Percentiles rank a stretch among this genome's conserved stretches.
These are phyloP conservation scores for Thaumetopoea pityocampa DNA, from an alignment of 1,140 invertebrate species.

Conservation along the genomic window DNA sequence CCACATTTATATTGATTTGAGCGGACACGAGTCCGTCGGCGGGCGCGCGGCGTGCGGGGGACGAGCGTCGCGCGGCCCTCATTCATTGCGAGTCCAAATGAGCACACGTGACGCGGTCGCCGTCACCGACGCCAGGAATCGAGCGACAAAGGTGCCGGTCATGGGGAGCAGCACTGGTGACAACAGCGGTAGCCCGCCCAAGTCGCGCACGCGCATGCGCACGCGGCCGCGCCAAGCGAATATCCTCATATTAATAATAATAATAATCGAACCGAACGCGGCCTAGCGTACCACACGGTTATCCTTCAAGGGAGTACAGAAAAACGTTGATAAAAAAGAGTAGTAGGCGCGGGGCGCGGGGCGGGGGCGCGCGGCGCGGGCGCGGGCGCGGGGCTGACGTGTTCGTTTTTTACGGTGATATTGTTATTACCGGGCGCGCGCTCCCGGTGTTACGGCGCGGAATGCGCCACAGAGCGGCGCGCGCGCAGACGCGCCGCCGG, in stretches of 20 bases:
- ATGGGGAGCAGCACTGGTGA: no score
- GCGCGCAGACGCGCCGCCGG: conserved; percentile 41
- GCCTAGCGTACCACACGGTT: conserved; percentile 67
- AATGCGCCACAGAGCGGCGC: conserved; percentile 59
- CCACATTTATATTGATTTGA: no score
- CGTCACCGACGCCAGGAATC: no score
- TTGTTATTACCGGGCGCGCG: conserved; percentile 69
- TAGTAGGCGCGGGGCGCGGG: conserved; percentile 20
- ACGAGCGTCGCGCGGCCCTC: no score
- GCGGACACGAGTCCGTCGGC: no score
- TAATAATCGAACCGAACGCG: conserved; percentile 49
- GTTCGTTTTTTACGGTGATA: conserved; percentile 70
- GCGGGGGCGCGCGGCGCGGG: conserved; percentile 56
- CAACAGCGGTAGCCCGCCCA: no score
- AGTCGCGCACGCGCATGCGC: no score
- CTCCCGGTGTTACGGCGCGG: conserved; percentile 72
- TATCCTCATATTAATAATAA: conserved; percentile 39
- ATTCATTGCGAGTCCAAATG: no score
- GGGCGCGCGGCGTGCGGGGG: no score
- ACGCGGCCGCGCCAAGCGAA: conserved; percentile 7
- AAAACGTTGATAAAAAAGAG: conserved; percentile 29
- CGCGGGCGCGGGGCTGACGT: conserved; percentile 52
- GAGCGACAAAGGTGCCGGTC: no score
- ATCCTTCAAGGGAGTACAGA: conserved; percentile 44
- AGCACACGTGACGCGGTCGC: no score